Evolutionary conservation across 2,113 vertebrate species (phyloP), one percentile per base, ranked within the genome.

Genomic region (Salvelinus fontinalis): DNA sequence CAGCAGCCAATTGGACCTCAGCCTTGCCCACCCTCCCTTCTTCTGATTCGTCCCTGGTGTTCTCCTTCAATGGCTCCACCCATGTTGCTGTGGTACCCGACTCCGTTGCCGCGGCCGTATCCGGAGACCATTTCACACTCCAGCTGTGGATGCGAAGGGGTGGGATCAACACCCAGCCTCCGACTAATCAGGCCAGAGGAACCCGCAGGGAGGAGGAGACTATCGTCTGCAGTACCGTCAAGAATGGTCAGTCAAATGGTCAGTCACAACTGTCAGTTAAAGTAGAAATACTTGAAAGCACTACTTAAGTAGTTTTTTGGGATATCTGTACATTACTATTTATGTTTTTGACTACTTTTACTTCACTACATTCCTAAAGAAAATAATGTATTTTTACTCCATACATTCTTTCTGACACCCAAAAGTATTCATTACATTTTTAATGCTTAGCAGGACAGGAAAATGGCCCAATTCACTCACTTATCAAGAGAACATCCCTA

Each of bases 141-240:
- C 97, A 98, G 4, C 93, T 98, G 24, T 99, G 98, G 98, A 96
- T 99, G 94, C 95, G 97, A 69, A 94, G 98, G 1, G 96, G 95
- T 0, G 94, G 96, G 0, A 89, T 90, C 76, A 94, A 93, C 71
- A 92, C 94, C 2, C 88, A 92, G 84, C 93, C 95, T 20, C 54
- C 85, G 0, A 77, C 90, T 76, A 87, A 88, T 75, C 92, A 92
- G 75, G 90, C 89, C 34, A 85, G 91, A 84, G 92, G 88, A 67
- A 90, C 24, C 24, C 95, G 95, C 84, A 95, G 95, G 83, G 98
- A 99, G 48, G 97, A 99, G 90, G 98, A 99, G 86, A 97, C 93
- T 0, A 95, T 99, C 20, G 92, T 99, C 81, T 99, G 98, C 89
- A 96, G 95, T 84, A 99, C 97, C 0, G 95, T 98, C 79, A 96